Conservation (phyloP, 2,113 vertebrate genomes). For the Apodemus speciosus region DNA sequence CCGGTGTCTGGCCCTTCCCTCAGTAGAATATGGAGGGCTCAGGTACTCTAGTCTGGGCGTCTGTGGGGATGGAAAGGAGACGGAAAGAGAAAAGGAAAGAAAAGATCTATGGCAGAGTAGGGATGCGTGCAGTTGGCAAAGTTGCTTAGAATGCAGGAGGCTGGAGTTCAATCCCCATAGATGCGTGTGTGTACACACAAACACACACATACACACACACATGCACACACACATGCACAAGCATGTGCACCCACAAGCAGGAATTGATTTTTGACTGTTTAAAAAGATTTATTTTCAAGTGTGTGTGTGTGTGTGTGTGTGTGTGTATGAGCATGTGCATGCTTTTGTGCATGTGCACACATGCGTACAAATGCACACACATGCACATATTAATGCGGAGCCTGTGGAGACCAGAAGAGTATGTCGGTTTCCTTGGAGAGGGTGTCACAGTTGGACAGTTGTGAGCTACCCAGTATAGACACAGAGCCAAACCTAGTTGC, state of each 20-base stretch:
- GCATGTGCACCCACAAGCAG: background rate
- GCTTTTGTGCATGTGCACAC: background rate
- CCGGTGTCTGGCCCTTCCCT: background rate
- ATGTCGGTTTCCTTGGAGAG: background rate
- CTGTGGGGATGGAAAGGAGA: background rate
- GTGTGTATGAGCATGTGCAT: background rate
- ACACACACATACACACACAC: background rate
- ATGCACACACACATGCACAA: background rate
- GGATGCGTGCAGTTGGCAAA: background rate
- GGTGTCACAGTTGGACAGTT: background rate
- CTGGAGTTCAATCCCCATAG: background rate
- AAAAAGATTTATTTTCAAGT: background rate
- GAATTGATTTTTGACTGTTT: background rate
- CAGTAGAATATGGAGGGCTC: background rate
- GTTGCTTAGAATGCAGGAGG: background rate
- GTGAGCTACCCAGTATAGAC: background rate
- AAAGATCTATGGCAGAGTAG: background rate
- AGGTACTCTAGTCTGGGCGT: background rate
- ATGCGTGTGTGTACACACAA: fast-evolving
- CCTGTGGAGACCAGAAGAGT: background rate
- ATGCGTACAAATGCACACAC: background rate
- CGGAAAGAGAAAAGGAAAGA: background rate
- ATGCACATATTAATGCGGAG: background rate
- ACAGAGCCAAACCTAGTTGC: background rate
- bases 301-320: background rate